These are phyloP conservation scores for Leptinotarsa rubiginosa DNA, from an alignment of 2,888 invertebrate species.

Conservation along the genomic window DNA sequence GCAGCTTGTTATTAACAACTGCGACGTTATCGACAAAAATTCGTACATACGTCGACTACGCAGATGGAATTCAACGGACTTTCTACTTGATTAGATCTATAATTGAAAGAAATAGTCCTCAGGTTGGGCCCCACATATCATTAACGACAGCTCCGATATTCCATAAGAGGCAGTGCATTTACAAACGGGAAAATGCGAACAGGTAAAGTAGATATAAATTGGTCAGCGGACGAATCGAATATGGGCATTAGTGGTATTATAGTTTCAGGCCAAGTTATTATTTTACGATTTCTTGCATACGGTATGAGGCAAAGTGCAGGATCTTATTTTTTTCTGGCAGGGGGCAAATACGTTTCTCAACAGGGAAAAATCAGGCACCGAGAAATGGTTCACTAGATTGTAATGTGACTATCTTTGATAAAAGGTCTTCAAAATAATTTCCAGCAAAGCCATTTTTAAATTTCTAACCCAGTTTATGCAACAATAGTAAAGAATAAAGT, in stretches of 20 bases:
- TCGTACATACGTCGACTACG: background rate
- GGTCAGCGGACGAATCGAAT: background rate
- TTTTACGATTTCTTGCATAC: background rate
- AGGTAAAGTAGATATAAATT: background rate
- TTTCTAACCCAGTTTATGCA: too few relatives aligned
- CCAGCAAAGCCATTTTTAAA: too few relatives aligned
- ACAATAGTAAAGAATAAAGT: too few relatives aligned
- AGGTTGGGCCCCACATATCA: constrained; percentile 14
- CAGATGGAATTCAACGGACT: constrained; percentile 7
- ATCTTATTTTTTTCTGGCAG: background rate
- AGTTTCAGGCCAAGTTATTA: background rate
- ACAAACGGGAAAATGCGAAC: background rate
- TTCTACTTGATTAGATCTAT: constrained; percentile 8
- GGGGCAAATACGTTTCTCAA: too few relatives aligned
- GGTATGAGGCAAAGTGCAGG: background rate
- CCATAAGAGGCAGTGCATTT: constrained; percentile 16
- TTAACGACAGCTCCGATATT: background rate
- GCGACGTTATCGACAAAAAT: constrained; percentile 1
- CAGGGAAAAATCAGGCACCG: too few relatives aligned
- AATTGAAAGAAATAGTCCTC: constrained; percentile 4
- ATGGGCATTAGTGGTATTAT: background rate
- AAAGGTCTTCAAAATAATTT: too few relatives aligned
- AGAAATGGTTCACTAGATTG: too few relatives aligned
- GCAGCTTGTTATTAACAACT: background rate
- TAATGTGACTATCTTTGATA: too few relatives aligned